Evolutionary conservation across 2,888 invertebrate species (phyloP).

Genomic region (Troglohyphantes excavatus): DNA sequence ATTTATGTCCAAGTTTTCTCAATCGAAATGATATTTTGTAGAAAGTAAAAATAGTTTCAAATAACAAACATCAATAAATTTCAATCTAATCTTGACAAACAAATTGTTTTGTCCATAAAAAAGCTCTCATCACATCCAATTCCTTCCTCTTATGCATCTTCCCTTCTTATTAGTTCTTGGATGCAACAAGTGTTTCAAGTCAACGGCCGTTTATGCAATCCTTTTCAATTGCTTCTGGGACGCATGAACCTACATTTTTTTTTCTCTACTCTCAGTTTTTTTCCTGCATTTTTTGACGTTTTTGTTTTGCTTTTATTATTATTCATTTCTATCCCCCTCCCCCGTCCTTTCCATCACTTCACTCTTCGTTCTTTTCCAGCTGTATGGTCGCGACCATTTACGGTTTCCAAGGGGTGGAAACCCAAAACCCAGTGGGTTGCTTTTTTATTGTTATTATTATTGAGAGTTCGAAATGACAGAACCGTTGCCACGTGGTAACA

Average conservation of each 20-base stretch:
- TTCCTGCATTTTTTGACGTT: slow-evolving; percentile 3
- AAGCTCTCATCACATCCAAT: neutral
- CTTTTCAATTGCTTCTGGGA: slow-evolving; percentile 73
- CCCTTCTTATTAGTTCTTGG: slow-evolving; percentile 6
- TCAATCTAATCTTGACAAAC: slow-evolving; percentile 4
- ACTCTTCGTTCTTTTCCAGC: slow-evolving; percentile 62
- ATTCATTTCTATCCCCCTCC: slow-evolving; percentile 27
- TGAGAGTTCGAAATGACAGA: slow-evolving; percentile 10
- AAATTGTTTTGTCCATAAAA: neutral
- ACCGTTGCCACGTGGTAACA: slow-evolving; percentile 73
- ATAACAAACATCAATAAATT: slow-evolving; percentile 14
- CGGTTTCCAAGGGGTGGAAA: slow-evolving; percentile 44
- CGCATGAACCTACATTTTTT: slow-evolving; percentile 9
- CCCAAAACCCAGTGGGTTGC: neutral
- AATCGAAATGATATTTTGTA: too few species aligned
- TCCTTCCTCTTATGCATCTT: neutral
- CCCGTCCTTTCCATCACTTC: slow-evolving; percentile 37
- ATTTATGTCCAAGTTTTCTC: too few species aligned
- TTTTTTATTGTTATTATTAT: neutral
- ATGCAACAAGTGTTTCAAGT: slow-evolving; percentile 69
- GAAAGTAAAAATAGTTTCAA: too few species aligned
- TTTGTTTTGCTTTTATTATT: slow-evolving; percentile 34
- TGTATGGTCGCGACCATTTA: slow-evolving; percentile 69
- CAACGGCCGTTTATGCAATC: slow-evolving; percentile 70
- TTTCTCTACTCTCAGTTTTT: neutral